These are phyloP conservation scores for Excalfactoria chinensis DNA, from an alignment of 2,113 vertebrate species.

Conservation along the genomic window DNA sequence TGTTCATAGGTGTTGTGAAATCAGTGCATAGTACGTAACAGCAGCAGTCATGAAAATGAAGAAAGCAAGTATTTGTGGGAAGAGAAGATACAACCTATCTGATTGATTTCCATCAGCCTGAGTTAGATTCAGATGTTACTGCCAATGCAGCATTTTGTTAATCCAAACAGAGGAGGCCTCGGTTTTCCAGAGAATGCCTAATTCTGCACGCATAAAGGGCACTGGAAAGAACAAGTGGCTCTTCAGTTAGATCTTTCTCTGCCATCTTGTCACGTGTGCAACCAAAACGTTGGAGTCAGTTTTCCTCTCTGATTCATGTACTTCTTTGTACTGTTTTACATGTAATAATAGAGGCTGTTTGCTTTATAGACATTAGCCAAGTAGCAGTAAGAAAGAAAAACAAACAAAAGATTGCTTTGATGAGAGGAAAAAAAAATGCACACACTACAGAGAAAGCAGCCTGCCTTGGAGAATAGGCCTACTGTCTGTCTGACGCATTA, in stretches of 20 bases:
- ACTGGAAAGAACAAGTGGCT: background rate
- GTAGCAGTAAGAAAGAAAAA: background rate
- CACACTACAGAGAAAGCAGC: background rate
- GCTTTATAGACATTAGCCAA: background rate
- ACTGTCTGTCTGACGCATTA: background rate
- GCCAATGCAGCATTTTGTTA: background rate
- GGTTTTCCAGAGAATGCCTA: background rate
- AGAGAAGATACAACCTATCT: background rate
- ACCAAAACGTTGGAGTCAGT: background rate
- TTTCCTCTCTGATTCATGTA: slow-evolving; percentile 30
- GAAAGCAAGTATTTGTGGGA: background rate
- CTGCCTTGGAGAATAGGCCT: background rate
- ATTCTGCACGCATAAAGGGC: background rate
- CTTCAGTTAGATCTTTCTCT: background rate
- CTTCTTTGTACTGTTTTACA: background rate
- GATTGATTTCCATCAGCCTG: fast-evolving
- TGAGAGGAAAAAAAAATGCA: background rate
- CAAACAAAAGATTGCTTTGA: background rate
- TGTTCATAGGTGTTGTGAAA: background rate
- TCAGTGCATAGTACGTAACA: background rate
- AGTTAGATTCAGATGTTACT: background rate
- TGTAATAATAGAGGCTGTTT: background rate
- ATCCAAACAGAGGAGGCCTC: background rate
- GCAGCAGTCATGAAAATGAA: background rate
- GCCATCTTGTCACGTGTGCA: background rate